Evolutionary conservation across 2,888 invertebrate species (phyloP), one percentile per base, ranked within the genome.

Genomic region (Mimas tiliae): DNA sequence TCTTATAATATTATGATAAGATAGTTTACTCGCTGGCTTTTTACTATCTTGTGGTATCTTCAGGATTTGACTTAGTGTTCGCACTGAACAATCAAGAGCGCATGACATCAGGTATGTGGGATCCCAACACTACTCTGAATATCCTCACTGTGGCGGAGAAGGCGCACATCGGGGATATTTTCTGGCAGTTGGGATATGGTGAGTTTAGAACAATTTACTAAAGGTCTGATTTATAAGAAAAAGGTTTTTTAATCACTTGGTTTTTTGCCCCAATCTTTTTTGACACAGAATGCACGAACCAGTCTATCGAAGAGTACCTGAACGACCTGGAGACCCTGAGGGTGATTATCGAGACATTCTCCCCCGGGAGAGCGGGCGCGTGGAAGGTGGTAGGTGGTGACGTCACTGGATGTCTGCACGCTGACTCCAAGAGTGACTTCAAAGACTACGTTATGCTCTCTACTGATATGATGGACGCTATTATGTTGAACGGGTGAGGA

Each of bases 131-230:
- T 63, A 94, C 96, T 0, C 80, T 95, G 51, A 94, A 95, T 45
- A 94, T 97, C 16, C 89, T 98, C 62, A 95, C 96, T 4, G 95
- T 96, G 63, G 96, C 96, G 7, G 95, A 96, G 68, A 94, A 94
- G 76, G 94, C 95, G 68, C 94, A 95, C 48, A 94, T 95, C 27
- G 91, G 95, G 8, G 94, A 95, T 67, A 94, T 96, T 33, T 95
- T 94, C 72, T 97, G 96, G 96, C 96, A 97, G 84, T 84, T 97
- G 21, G 96, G 96, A 66, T 95, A 95, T 80, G 96, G 96, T 96
- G 85, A 89, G 88, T 81, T 0, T 75, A 80, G 8, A 34, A 16
- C 7, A 81, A 42, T 2, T 38, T 16, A 48, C n/a, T 19, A 4
- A 19, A 9, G 1, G 38, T 34, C 3, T 34, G 6, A 34, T n/a